phyloP scores from a whole-genome alignment of 2,888 invertebrate genomes.

The Ophion ventricosus region DNA sequence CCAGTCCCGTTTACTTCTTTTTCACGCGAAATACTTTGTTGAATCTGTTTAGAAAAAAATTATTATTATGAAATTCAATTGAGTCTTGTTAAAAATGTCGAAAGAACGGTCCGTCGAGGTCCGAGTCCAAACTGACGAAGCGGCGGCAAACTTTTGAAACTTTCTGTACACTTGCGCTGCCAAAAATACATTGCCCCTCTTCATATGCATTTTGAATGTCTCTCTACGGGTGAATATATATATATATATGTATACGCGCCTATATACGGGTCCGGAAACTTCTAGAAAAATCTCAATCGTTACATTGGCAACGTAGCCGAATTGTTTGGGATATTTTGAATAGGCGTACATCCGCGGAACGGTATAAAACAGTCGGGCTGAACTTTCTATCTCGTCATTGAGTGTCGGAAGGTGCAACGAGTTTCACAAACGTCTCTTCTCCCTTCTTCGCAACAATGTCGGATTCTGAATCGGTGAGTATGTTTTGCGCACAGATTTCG shows the following conservation, averaged over 20 bases:
- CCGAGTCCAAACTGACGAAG: background rate
- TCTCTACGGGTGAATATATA: background rate
- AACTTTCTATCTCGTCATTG: slow-evolving; percentile 35
- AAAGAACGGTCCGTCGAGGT: background rate
- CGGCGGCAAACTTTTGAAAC: slow-evolving; percentile 60
- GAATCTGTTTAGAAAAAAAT: background rate
- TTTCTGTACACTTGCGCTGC: slow-evolving; percentile 70
- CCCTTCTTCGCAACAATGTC: background rate
- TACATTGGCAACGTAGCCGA: slow-evolving; percentile 69
- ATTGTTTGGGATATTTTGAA: slow-evolving; percentile 72
- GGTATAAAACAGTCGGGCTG: slow-evolving; percentile 30
- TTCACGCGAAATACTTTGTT: background rate
- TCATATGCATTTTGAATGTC: background rate
- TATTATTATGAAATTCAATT: background rate
- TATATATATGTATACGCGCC: slow-evolving; percentile 30
- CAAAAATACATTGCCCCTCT: slow-evolving; percentile 73
- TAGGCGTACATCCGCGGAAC: slow-evolving; percentile 43
- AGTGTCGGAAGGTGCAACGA: background rate
- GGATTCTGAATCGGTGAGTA: background rate
- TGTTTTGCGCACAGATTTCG: background rate
- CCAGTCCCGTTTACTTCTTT: background rate
- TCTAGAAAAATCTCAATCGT: slow-evolving; percentile 73
- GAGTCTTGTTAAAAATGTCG: background rate
- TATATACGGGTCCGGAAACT: slow-evolving; percentile 27
- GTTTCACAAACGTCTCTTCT: background rate